A percentile compares a stretch with the other conserved stretches of the same genome.
Conservation (phyloP, 1,140 invertebrate genomes). For the Sitobion miscanthi region DNA sequence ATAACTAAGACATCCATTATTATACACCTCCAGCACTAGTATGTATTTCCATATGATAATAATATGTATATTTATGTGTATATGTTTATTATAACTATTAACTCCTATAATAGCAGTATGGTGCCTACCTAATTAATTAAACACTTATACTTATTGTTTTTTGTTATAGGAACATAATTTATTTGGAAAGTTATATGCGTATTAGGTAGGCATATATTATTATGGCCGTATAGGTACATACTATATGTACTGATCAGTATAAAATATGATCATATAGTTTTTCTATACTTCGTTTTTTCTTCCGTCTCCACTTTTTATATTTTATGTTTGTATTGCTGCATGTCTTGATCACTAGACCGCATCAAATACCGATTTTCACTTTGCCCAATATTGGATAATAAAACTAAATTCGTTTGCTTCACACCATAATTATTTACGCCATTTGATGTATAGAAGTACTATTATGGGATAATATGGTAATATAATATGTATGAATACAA, state of each 20-base stretch:
- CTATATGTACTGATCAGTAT: neutral
- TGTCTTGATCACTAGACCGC: slow-evolving; percentile 51
- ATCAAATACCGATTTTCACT: slow-evolving; percentile 55
- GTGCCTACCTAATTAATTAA: neutral
- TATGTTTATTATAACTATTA: no score
- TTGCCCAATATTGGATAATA: slow-evolving; percentile 48
- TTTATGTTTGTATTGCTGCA: neutral
- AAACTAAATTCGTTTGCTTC: slow-evolving; percentile 32
- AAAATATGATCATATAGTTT: slow-evolving; percentile 8
- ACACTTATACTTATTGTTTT: neutral
- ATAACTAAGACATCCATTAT: no score
- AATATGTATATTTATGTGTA: neutral
- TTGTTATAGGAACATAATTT: neutral
- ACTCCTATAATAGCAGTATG: neutral
- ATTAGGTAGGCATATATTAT: neutral
- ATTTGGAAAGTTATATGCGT: neutral
- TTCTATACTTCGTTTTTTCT: neutral
- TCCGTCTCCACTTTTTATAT: slow-evolving; percentile 9
- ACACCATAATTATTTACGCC: slow-evolving; percentile 48
- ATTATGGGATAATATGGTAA: neutral
- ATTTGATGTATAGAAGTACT: neutral
- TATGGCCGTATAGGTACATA: neutral
- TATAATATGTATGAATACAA: neutral
- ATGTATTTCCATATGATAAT: no score
- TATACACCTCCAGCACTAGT: neutral